Evolutionary conservation across 2,113 vertebrate species (phyloP).

Genomic region (Halichoerus grypus): DNA sequence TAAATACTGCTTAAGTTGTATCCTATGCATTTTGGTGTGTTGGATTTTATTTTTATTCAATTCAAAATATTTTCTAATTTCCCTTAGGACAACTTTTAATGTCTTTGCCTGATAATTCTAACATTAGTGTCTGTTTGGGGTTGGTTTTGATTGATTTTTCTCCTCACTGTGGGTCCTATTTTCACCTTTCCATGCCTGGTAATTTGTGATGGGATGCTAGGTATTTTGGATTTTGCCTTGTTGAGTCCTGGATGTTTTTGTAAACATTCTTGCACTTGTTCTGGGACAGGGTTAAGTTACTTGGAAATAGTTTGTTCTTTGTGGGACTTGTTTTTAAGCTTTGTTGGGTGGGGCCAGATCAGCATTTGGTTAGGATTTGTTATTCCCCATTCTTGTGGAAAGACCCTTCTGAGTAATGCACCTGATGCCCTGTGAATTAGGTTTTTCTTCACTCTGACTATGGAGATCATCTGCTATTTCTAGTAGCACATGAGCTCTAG

Average conservation of each 20-base stretch:
- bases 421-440: background rate
- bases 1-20: background rate
- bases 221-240: background rate
- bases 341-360: background rate
- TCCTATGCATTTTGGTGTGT: background rate
- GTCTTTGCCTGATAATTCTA: background rate
- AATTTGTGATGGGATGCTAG: background rate
- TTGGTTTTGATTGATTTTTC: background rate
- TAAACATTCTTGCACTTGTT: background rate
- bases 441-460: background rate
- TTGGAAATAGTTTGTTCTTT: background rate
- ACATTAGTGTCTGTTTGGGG: background rate
- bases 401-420: background rate
- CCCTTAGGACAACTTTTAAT: background rate
- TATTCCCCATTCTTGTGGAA: background rate
- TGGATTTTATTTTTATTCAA: slow-evolving; percentile 12
- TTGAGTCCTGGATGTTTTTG: background rate
- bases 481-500: background rate
- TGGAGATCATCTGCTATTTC: background rate
- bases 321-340: background rate
- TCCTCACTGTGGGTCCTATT: background rate
- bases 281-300: background rate
- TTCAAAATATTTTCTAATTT: slow-evolving; percentile 27
- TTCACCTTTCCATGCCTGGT: slow-evolving; percentile 2
- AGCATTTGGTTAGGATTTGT: background rate